phyloP scores from a whole-genome alignment of 2,888 invertebrate genomes.

The Drosophila suboccidentalis region DNA sequence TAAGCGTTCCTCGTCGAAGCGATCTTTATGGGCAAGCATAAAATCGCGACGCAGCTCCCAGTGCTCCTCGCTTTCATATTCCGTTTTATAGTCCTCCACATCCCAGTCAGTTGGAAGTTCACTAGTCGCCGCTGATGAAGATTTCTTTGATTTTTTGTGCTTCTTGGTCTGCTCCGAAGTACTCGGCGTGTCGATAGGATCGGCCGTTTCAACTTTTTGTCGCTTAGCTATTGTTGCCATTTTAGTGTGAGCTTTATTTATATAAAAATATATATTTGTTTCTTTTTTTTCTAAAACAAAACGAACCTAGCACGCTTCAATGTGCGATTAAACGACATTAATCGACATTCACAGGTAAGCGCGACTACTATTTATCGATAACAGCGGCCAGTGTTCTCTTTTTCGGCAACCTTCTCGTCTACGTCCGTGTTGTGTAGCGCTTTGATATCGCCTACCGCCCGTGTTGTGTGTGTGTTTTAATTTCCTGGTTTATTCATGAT shows the following conservation, averaged over 20 bases:
- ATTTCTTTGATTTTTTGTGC: constrained; percentile 14
- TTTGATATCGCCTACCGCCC: constrained; percentile 43
- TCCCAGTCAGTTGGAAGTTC: constrained; percentile 88
- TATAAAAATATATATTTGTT: constrained; percentile 8
- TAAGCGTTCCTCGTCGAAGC: constrained; percentile 91
- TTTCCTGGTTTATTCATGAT: constrained; percentile 72
- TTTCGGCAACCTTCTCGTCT: constrained; percentile 43
- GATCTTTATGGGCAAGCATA: constrained; percentile 91
- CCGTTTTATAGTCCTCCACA: constrained; percentile 90
- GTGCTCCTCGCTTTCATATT: constrained; percentile 95
- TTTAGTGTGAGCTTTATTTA: constrained; percentile 1
- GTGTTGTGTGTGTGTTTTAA: constrained; percentile 70
- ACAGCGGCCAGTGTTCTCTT: constrained; percentile 20
- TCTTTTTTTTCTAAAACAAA: constrained; percentile 5
- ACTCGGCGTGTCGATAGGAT: constrained; percentile 3
- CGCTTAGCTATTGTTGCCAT: constrained; percentile 58
- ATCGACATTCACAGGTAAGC: constrained; percentile 42
- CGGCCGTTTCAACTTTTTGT: constrained; percentile 9
- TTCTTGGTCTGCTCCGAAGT: constrained; percentile 22
- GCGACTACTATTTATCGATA: constrained; percentile 32
- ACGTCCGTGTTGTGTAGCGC: constrained; percentile 36
- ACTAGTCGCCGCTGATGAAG: neutral
- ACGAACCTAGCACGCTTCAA: constrained; percentile 37
- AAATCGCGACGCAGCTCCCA: constrained; percentile 94
- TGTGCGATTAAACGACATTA: constrained; percentile 15